Percentiles rank a stretch among this genome's conserved stretches.
Conservation (phyloP, 2,888 invertebrate genomes). For the Aphrophora alni region DNA sequence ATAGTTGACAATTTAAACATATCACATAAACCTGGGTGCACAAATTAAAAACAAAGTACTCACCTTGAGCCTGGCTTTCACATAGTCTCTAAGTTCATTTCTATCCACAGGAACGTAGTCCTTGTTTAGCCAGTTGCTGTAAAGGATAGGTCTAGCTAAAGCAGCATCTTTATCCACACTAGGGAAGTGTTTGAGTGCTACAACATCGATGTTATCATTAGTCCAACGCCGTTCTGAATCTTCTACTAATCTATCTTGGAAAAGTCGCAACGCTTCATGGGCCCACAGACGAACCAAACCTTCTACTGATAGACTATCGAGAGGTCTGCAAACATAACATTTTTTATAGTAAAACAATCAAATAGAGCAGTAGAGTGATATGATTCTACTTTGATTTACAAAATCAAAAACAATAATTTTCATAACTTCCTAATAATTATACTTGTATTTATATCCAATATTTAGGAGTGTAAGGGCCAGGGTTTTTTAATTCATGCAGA, state of each 20-base stretch:
- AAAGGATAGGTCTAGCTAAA: slow-evolving; percentile 92
- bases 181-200: slow-evolving; percentile 94
- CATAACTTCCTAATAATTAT: neutral
- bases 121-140: slow-evolving; percentile 99
- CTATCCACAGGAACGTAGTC: slow-evolving; percentile 97
- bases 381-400: neutral
- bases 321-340: slow-evolving; percentile 66
- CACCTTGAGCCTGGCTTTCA: slow-evolving; percentile 93
- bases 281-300: slow-evolving; percentile 99
- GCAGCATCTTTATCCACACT: slow-evolving; percentile 84
- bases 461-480: too few species aligned
- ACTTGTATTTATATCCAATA: too few species aligned
- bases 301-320: slow-evolving; percentile 90
- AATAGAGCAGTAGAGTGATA: neutral
- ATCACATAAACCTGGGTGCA: too few species aligned
- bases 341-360: neutral
- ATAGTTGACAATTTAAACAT: too few species aligned
- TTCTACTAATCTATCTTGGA: slow-evolving; percentile 90
- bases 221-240: slow-evolving; percentile 97
- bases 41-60: too few species aligned
- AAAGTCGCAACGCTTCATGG: slow-evolving; percentile 96
- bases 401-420: neutral
- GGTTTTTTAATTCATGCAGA: too few species aligned
- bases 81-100: slow-evolving; percentile 94
- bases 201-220: slow-evolving; percentile 94